phyloP scores from a whole-genome alignment of 2,888 invertebrate genomes.

The Taphrorychus bicolor region DNA sequence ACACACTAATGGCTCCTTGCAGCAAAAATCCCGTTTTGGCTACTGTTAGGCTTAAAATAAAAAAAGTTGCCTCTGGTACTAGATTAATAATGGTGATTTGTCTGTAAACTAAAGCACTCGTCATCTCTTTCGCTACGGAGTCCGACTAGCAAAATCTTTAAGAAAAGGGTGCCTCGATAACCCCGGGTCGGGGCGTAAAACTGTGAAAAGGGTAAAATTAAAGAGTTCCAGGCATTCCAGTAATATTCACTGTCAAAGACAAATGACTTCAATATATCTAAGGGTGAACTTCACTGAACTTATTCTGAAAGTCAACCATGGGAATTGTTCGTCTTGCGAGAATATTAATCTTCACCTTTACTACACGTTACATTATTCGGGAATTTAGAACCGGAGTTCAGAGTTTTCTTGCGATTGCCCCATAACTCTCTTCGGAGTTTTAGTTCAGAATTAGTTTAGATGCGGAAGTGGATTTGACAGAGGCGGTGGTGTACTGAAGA shows the following conservation, averaged over 20 bases:
- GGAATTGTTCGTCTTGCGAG: slow-evolving; percentile 39
- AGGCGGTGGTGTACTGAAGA: not conserved
- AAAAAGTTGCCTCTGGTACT: not conserved
- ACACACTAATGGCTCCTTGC: too few species aligned
- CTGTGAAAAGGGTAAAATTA: slow-evolving; percentile 37
- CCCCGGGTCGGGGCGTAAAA: slow-evolving; percentile 4
- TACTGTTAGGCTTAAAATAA: too few species aligned
- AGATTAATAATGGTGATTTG: too few species aligned
- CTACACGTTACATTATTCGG: slow-evolving; percentile 34
- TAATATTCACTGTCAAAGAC: slow-evolving; percentile 44
- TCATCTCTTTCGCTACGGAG: too few species aligned
- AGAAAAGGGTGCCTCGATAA: not conserved
- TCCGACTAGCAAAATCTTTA: not conserved
- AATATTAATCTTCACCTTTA: slow-evolving; percentile 41
- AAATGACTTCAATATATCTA: slow-evolving; percentile 50
- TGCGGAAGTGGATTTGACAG: not conserved
- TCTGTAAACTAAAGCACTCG: too few species aligned
- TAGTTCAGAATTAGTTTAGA: not conserved
- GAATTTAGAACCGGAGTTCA: slow-evolving; percentile 9
- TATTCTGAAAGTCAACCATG: slow-evolving; percentile 40
- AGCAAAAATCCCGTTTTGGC: too few species aligned
- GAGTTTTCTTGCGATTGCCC: not conserved
- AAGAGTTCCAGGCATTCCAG: slow-evolving; percentile 29
- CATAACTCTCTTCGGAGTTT: not conserved
- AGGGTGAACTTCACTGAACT: slow-evolving; percentile 48